Conservation (phyloP, 2,797 vertebrate species). For the Craterocephalus amniculus region DNA sequence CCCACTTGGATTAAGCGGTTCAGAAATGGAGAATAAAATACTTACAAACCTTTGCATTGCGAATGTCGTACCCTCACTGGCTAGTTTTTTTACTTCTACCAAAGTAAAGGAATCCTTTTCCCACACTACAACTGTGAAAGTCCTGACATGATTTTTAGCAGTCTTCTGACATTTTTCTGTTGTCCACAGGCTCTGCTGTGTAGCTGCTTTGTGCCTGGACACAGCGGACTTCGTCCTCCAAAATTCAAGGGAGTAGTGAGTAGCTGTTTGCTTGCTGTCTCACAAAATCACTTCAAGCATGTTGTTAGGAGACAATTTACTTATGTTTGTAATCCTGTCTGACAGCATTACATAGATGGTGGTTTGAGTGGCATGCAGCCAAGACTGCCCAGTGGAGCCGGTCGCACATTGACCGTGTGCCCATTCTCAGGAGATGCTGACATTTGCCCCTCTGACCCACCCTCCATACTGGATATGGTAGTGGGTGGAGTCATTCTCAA, state of each 20-base stretch:
- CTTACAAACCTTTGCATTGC: not conserved
- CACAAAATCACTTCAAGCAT: not conserved
- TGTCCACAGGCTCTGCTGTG: constrained; percentile 86
- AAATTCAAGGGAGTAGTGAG: constrained; percentile 77
- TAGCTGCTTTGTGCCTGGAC: constrained; percentile 92
- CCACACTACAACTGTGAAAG: not conserved
- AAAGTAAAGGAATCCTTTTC: not conserved
- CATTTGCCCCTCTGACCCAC: constrained; percentile 85
- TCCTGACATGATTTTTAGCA: not conserved
- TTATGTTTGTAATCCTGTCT: constrained; percentile 1
- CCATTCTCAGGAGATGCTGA: constrained; percentile 91
- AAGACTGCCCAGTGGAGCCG: constrained; percentile 58
- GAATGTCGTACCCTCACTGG: too few species aligned
- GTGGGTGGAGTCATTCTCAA: constrained; percentile 84
- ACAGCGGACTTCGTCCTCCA: constrained; percentile 88
- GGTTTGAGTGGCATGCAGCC: constrained; percentile 89
- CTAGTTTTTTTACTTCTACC: not conserved
- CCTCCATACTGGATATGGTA: constrained; percentile 82
- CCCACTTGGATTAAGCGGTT: too few species aligned
- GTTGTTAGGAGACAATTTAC: not conserved
- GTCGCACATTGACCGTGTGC: constrained; percentile 86
- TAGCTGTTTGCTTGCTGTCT: constrained; percentile 14
- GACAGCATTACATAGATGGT: constrained; percentile 89
- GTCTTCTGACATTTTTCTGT: not conserved
- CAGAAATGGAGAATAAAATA: too few species aligned